Evolutionary conservation across 2,888 invertebrate species (phyloP), one percentile per base, ranked within the genome.

Genomic region (Thereva nobilitata): DNA sequence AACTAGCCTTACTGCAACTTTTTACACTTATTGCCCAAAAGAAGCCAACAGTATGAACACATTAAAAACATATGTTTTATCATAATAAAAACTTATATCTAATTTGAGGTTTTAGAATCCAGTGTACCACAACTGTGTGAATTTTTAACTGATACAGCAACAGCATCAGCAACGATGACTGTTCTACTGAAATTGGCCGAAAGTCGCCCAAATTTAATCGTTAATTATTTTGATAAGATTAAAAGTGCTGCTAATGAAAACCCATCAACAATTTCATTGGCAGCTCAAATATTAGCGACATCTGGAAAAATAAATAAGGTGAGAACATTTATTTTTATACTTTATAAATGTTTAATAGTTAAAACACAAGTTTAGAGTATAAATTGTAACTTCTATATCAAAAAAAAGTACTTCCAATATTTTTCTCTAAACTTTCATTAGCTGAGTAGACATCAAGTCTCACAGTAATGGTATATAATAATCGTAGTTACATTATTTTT

Each of bases 61-160:
- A 50, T 42, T 37, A 35, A 35, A 57, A 12, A 23, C 10, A 6
- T 38, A 45, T 3, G 12, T 53, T 23, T 37, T 37, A 59, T 40
- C 45, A 45, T 56, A 47, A 47, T 41, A 42, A 9, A 35, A 4
- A n/a, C n/a, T n/a, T 40, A 35, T 52, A 54, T 35, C 44, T 66
- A 64, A 38, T 75, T 77, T 42, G 77, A 90, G 87, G 82, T 93
- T 4, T 80, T 96, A 72, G 90, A 91, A 80, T 87, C 90, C 0
- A 91, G 92, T 75, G 86, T 96, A 53, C 88, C 91, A 0, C 91
- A 91, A 78, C 83, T 96, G 67, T 87, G 92, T 75, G 90, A 90
- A 52, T 93, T 92, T 76, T 82, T 95, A 34, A 75, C 73, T 38
- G 84, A 82, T 74, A 83, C 85, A 23, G 83, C 86, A 66, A 84